Evolutionary conservation across 2,797 vertebrate genomes (phyloP), one percentile per base, ranked within the genome.

Genomic region (Lagorchestes hirsutus): DNA sequence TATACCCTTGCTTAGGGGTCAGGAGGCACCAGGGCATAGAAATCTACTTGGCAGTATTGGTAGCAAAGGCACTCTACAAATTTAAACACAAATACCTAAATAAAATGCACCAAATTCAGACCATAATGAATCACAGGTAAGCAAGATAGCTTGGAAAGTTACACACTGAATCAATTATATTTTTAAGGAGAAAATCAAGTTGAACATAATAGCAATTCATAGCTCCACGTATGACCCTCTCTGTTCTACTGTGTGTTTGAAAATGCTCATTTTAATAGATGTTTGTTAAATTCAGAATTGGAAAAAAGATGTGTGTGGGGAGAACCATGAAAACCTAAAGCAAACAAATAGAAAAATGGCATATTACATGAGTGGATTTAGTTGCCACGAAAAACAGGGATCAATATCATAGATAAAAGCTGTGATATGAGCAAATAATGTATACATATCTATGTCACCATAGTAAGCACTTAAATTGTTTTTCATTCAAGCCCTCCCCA

Each of bases 271-370:
- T 87, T 46, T 50, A 50, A 87, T 10, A 11, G 22, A 27, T 87
- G 3, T 87, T 50, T 87, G 40, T 27, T 46, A 46, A 50, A 3
- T 11, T 50, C 74, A 87, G 22, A 87, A 87, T 27, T 27, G 74
- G 22, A 46, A 46, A 87, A 58, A 87, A 50, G 13, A 52, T 52
- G 52, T 52, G 52, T 52, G 40, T 24, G 22, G 74, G 16, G 28
- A 27, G 57, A 27, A 6, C 6, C 40, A 87, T 11, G 40, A 50
- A 87, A 87, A 87, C 40, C 24, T 11, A 87, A 87, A 46, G 56
- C 93, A 97, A 58, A 55, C 50, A 87, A 31, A 90, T 34, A 62
- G 93, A 94, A 95, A 97, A 96, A 92, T 82, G n/a, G 16, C 34
- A n/a, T 50, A 92, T 90, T 90, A 50, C 12, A 34, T 90, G 58